These are phyloP conservation scores for Moxostoma hubbsi DNA, from an alignment of 2,797 vertebrate genomes.

Conservation along the genomic window DNA sequence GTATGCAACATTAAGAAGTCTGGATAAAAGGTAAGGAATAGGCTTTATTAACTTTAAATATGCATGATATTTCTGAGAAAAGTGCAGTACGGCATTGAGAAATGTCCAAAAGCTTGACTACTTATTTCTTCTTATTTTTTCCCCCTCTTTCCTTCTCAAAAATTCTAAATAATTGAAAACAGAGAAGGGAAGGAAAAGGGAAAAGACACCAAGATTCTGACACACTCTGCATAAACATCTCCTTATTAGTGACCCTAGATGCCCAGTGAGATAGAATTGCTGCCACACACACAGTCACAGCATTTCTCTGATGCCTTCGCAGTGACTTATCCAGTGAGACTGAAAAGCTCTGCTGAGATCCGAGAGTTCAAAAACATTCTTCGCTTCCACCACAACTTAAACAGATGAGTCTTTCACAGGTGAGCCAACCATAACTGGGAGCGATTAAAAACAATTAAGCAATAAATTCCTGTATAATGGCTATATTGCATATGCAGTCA, in stretches of 20 bases:
- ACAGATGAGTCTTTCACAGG: not conserved
- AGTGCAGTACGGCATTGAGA: constrained; percentile 76
- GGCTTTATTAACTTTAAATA: constrained; percentile 85
- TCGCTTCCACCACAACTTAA: not conserved
- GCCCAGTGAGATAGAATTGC: constrained; percentile 65
- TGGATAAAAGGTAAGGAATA: constrained; percentile 81
- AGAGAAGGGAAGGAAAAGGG: constrained; percentile 35
- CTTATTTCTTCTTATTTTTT: constrained; percentile 70
- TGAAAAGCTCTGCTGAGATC: constrained; percentile 16
- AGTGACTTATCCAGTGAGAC: not conserved
- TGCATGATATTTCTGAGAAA: constrained; percentile 81
- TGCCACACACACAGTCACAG: constrained; percentile 45
- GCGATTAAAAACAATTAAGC: constrained; percentile 24
- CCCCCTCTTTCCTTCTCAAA: constrained; percentile 51
- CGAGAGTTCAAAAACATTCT: constrained; percentile 4
- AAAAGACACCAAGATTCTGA: constrained; percentile 58
- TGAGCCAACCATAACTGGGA: constrained; percentile 2
- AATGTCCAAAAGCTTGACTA: constrained; percentile 79
- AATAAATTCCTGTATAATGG: not conserved
- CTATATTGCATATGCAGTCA: too few species aligned
- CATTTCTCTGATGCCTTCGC: not conserved
- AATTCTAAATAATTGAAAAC: constrained; percentile 80
- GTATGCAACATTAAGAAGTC: constrained; percentile 69
- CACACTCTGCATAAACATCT: constrained; percentile 74
- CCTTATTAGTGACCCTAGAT: constrained; percentile 72